Evolutionary conservation across 2,797 vertebrate species (phyloP), one percentile per base, ranked within the genome.

Genomic region (Gambusia yucatana): DNA sequence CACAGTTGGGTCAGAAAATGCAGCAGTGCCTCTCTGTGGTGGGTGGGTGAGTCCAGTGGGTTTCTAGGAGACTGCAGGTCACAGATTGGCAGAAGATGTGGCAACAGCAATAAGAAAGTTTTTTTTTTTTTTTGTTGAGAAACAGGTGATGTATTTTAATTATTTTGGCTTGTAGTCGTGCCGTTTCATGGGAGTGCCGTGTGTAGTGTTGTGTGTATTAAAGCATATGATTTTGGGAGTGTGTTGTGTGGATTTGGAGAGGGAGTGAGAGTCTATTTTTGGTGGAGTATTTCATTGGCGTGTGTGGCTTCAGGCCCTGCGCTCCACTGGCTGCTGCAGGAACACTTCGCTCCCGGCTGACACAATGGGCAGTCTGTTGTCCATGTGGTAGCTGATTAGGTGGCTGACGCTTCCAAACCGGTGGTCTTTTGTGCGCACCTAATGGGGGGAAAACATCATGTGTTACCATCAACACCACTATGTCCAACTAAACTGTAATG

Each of bases 341-440:
- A 97, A 98, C 86, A 99, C 97, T 95, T 99, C 98, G 0, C 98
- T 99, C 86, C 98, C 98, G 0, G 98, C 98, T 0, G 98, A 99
- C 88, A 99, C 98, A 82, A 99, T 99, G 77, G 98, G 98, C 82
- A 99, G 95, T 84, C 97, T 96, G 96, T 99, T 99, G 97, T 99
- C 98, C 98, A 98, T 97, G 94, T 99, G 98, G 93, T 99, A 98
- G 88, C 98, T 98, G 95, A 99, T 99, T 89, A 99, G 96, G 94
- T 99, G 98, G 86, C 98, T 98, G 85, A 99, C 98, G 0, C 97
- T 99, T 89, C 98, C 98, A 0, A 99, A 99, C 59, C 98, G 97
- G 77, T 98, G 98, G 82, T 99, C 98, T 94, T 99, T 99, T 0
- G 98, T 99, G 77, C 98, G 95, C 25, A 99, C 98, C 98, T 99